Conservation (phyloP, 2,113 vertebrate genomes). For the Etheostoma cragini region DNA sequence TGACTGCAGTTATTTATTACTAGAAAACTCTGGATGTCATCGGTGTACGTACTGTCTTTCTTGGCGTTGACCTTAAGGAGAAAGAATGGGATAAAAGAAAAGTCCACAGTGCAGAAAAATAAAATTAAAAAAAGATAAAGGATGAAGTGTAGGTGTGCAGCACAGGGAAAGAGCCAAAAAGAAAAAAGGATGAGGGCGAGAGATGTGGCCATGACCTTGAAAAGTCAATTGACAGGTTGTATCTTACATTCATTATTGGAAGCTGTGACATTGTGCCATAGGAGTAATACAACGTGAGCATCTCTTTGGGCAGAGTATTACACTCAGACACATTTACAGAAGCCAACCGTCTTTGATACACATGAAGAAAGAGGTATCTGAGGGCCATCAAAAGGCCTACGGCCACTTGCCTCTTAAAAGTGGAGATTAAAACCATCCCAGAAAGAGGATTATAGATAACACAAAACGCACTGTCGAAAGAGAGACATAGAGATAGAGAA, state of each 20-base stretch:
- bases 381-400: constrained; percentile 60
- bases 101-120: not conserved
- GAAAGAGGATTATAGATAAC: constrained; percentile 64
- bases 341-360: not conserved
- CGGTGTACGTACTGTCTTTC: not conserved
- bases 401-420: constrained; percentile 42
- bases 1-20: not conserved
- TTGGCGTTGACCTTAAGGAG: not conserved
- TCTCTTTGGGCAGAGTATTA: not conserved
- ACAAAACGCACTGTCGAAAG: constrained; percentile 45
- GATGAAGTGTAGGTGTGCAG: not conserved
- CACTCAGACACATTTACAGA: not conserved
- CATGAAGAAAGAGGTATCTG: constrained; percentile 52
- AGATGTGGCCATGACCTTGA: constrained; percentile 6
- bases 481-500: constrained; percentile 10
- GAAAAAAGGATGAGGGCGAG: not conserved
- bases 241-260: constrained; percentile 13
- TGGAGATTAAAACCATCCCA: constrained; percentile 54
- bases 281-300: constrained; percentile 6
- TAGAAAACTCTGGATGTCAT: not conserved
- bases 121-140: not conserved
- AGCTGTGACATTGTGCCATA: not conserved
- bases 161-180: not conserved
- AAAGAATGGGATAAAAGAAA: not conserved
- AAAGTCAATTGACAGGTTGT: not conserved